Percentiles rank a stretch among this genome's conserved stretches.
phyloP scores from a whole-genome alignment of 2,797 vertebrate genomes.

The Darevskia nairensis region DNA sequence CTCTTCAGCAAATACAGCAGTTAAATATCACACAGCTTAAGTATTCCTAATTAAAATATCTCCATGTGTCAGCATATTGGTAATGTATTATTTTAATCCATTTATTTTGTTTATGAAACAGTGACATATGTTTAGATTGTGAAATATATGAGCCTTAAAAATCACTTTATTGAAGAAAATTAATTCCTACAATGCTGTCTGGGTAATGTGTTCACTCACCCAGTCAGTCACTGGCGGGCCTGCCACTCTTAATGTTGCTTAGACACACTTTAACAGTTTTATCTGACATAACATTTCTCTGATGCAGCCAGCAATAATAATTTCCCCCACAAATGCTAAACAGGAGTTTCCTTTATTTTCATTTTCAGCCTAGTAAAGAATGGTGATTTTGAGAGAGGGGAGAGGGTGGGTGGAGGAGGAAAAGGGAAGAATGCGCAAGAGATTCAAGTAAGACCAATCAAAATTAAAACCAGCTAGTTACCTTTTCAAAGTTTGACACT shows the following conservation, averaged over 20 bases:
- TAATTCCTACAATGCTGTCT: slow-evolving; percentile 93
- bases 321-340: slow-evolving; percentile 64
- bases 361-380: slow-evolving; percentile 52
- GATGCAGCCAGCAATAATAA: slow-evolving; percentile 68
- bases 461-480: slow-evolving; percentile 90
- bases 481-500: slow-evolving; percentile 88
- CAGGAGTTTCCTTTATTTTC: slow-evolving; percentile 50
- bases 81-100: slow-evolving; percentile 98
- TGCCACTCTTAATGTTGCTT: slow-evolving; percentile 95
- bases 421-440: slow-evolving; percentile 77
- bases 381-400: slow-evolving; percentile 35
- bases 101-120: slow-evolving; percentile 92
- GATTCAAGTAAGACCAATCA: slow-evolving; percentile 85
- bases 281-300: slow-evolving; percentile 87
- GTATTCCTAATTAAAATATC: slow-evolving; percentile 95
- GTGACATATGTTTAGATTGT: slow-evolving; percentile 93
- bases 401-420: background rate
- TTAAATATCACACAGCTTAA: slow-evolving; percentile 83
- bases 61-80: slow-evolving; percentile 91
- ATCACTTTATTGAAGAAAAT: slow-evolving; percentile 96
- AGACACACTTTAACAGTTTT: slow-evolving; percentile 86
- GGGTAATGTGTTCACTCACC: slow-evolving; percentile 92
- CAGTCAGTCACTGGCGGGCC: slow-evolving; percentile 84
- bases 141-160: slow-evolving; percentile 98
- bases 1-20: slow-evolving; percentile 81